Evolutionary conservation across 2,113 vertebrate species (phyloP).

Genomic region (Hippopotamus amphibius): DNA sequence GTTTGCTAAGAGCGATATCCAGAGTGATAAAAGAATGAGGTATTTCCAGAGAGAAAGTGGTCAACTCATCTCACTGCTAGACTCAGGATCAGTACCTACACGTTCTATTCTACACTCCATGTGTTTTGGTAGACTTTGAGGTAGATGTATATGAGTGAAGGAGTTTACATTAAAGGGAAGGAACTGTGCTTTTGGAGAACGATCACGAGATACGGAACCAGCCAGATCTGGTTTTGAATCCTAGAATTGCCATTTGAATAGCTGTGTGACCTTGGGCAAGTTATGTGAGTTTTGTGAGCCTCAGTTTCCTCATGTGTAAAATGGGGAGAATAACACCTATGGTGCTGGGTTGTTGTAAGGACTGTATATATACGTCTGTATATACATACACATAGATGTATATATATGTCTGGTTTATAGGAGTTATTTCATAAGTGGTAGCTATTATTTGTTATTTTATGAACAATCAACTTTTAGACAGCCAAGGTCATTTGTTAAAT

Average conservation of each 20-base stretch:
- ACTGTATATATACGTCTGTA: neutral
- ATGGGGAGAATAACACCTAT: neutral
- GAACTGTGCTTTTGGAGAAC: neutral
- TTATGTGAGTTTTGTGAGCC: conserved; percentile 25
- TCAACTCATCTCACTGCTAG: conserved; percentile 52
- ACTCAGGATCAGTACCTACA: conserved; percentile 55
- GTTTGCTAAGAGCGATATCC: neutral
- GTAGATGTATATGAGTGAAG: conserved; percentile 83
- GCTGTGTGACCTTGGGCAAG: conserved; percentile 47
- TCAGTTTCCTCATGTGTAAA: conserved; percentile 34
- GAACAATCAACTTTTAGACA: conserved; percentile 80
- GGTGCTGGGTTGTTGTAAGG: neutral
- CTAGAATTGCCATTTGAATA: conserved; percentile 26
- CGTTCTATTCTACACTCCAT: conserved; percentile 63
- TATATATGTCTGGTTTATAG: neutral
- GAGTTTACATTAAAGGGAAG: conserved; percentile 37
- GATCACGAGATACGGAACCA: neutral
- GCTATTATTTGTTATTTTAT: conserved; percentile 44
- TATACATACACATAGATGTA: neutral
- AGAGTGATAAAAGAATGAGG: conserved; percentile 4
- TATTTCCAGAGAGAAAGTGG: conserved; percentile 17
- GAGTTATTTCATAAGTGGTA: conserved; percentile 71
- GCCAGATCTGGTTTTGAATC: conserved; percentile 7
- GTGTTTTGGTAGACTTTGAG: conserved; percentile 76
- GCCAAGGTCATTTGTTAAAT: conserved; percentile 79